phyloP scores from a whole-genome alignment of 2,113 vertebrate species.

The Vireo altiloquus region DNA sequence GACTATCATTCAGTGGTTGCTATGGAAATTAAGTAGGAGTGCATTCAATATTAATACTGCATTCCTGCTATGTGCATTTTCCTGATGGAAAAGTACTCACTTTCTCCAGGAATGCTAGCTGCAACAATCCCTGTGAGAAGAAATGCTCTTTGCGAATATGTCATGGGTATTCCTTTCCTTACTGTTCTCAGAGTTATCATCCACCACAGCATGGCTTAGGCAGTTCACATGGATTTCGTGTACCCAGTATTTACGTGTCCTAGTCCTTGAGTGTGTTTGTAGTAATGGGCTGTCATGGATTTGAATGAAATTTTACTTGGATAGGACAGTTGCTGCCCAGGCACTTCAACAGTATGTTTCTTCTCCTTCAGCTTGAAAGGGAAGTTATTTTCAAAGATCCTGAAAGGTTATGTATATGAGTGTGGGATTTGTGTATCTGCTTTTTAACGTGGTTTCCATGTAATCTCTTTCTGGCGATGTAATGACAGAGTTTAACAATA shows the following conservation, averaged over 20 bases:
- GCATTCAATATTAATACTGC: constrained; percentile 31
- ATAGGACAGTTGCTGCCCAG: neutral
- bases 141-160: neutral
- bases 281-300: neutral
- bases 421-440: neutral
- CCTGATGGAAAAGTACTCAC: neutral
- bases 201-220: neutral
- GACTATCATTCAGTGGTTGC: constrained; percentile 16
- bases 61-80: neutral
- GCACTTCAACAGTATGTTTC: neutral
- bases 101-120: neutral
- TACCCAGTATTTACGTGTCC: neutral
- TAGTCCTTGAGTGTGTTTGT: neutral
- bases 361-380: neutral
- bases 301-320: neutral
- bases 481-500: neutral
- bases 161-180: neutral
- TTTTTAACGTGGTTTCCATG: neutral
- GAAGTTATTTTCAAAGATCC: neutral
- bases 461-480: neutral
- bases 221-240: neutral
- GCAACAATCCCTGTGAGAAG: neutral
- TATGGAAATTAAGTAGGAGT: constrained; percentile 43
- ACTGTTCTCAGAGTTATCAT: neutral
- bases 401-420: neutral